Base-by-base conservation (phyloP, 2,888 invertebrate species). In the Syritta pipiens region DNA sequence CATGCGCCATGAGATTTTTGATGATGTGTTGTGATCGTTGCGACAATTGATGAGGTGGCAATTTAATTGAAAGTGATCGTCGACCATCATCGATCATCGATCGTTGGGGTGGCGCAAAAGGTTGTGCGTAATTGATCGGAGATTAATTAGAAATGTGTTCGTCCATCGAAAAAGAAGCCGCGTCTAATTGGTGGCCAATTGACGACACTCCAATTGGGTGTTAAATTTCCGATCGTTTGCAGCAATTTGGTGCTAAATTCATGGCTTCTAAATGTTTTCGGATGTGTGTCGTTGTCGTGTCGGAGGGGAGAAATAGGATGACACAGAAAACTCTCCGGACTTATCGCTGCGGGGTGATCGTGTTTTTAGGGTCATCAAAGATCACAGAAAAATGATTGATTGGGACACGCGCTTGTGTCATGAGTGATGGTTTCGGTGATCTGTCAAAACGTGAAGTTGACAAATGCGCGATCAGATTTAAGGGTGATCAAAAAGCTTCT, bases 11-110 rank as follows among this genome's bases (percentile, higher is more conserved):
- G 71, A 46, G 37, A n/a, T n/a, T n/a, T 17, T 19, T 59, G 65
- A 67, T 67, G 55, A 37, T 55, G 42, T 71, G 65, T 79, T 79
- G 35, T 74, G 79, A 79, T 79, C 67, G 79, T 62, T 67, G 30
- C 67, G 37, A 48, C 72, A 72, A 72, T 79, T 79, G 74, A 74
- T 74, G 67, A 79, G 74, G 79, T 79, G 79, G 74, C 79, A 79
- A 79, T 79, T 74, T 62, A 79, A 79, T 79, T 68, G 62, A 63
- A 74, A 35, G 57, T 49, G 68, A 68, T 55, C n/a, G n/a, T 51
- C 59, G 35, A 49, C 49, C 48, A 28, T 40, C 28, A 4, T 4
- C 12, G 20, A 20, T 22, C 44, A 22, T n/a, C n/a, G n/a, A n/a
- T n/a, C 42, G 28, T 37, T 44, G 48, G 20, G 24, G 51, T 74